Conservation (phyloP, 2,797 vertebrate genomes). For the Xenops minutus region DNA sequence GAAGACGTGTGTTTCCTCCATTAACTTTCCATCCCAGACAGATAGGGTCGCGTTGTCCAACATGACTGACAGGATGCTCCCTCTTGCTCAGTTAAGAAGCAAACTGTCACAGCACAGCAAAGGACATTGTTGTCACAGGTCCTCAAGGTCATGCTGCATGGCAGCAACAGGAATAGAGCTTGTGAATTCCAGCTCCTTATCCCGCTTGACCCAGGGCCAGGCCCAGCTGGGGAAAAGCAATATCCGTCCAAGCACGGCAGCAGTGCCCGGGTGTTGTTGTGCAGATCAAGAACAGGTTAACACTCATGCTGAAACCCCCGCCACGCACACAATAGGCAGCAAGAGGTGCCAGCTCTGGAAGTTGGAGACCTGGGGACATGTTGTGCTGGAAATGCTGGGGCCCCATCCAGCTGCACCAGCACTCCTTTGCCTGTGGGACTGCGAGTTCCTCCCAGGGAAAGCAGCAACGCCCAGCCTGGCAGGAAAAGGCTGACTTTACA, state of each 20-base stretch:
- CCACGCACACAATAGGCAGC: not conserved
- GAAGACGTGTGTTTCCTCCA: not conserved
- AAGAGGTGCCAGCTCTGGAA: constrained; percentile 12
- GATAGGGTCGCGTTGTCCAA: accelerated
- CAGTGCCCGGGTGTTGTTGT: not conserved
- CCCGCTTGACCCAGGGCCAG: constrained; percentile 23
- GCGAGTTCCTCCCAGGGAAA: constrained; percentile 32
- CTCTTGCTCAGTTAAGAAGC: not conserved
- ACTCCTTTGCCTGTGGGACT: not conserved
- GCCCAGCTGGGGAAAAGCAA: not conserved
- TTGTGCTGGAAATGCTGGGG: not conserved
- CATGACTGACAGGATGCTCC: not conserved
- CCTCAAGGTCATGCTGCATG: not conserved
- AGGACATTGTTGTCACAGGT: accelerated
- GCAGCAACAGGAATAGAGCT: constrained; percentile 36
- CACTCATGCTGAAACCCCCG: accelerated
- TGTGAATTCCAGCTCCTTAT: constrained; percentile 26
- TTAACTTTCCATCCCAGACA: not conserved
- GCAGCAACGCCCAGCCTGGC: constrained; percentile 9
- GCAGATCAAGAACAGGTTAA: constrained; percentile 11
- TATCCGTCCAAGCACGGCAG: not conserved
- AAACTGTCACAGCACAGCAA: not conserved
- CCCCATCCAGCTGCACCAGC: constrained; percentile 10
- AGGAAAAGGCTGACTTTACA: not conserved
- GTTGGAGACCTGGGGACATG: not conserved